Evolutionary conservation across 2,888 invertebrate genomes (phyloP).

Genomic region (Agrilus biguttatus): DNA sequence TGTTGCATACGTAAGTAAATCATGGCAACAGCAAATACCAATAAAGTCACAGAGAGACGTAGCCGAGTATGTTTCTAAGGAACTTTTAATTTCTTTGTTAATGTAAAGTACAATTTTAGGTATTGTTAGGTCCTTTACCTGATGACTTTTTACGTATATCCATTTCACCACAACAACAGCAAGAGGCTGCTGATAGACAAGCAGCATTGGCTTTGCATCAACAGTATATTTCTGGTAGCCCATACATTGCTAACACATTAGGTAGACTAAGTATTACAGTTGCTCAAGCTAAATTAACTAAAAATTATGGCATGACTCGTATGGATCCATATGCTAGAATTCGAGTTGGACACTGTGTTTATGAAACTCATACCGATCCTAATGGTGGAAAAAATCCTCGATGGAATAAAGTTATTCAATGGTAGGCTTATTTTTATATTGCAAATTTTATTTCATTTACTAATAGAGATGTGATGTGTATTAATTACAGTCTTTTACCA

Average conservation of each 20-base stretch:
- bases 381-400: slow-evolving; percentile 90
- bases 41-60: slow-evolving; percentile 27
- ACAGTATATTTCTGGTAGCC: slow-evolving; percentile 37
- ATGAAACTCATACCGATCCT: slow-evolving; percentile 89
- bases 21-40: slow-evolving; percentile 28
- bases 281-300: slow-evolving; percentile 79
- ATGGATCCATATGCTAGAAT: slow-evolving; percentile 95
- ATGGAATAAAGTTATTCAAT: slow-evolving; percentile 92
- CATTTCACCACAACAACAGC: slow-evolving; percentile 45
- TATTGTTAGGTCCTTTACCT: slow-evolving; percentile 67
- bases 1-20: slow-evolving; percentile 5
- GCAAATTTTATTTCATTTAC: slow-evolving; percentile 12
- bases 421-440: slow-evolving; percentile 35
- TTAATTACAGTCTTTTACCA: slow-evolving; percentile 55
- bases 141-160: slow-evolving; percentile 54
- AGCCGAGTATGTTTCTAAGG: slow-evolving; percentile 19
- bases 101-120: slow-evolving; percentile 30
- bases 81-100: too few species aligned
- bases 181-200: slow-evolving; percentile 64
- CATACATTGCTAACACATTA: slow-evolving; percentile 33
- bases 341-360: slow-evolving; percentile 84
- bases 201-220: slow-evolving; percentile 60
- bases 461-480: too few species aligned
- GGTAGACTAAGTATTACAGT: slow-evolving; percentile 76
- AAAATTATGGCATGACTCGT: slow-evolving; percentile 87